Base-by-base conservation (phyloP, 2,888 invertebrate species). In the Elysia crispata region DNA sequence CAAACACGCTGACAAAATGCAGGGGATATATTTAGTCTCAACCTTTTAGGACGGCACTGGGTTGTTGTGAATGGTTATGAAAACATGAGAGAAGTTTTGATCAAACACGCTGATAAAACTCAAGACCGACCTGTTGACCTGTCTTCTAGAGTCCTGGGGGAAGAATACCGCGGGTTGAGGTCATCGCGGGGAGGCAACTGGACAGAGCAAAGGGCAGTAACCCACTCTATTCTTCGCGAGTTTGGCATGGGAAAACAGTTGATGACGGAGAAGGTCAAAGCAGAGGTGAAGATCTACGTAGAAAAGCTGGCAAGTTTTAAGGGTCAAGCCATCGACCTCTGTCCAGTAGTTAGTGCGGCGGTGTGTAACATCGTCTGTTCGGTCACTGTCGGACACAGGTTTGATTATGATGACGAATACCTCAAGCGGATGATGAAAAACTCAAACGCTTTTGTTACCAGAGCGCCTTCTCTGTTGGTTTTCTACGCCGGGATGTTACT, bases 351-450 rank as follows among this genome's bases (percentile, higher is more conserved):
- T 1, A 66, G 25, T 25, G 13, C 25, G 6, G 66, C 49, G 18
- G 49, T 50, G 0, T 49, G 49, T 1, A 76, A 76, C 41, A 30
- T 76, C 49, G 64, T 76, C 66, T 49, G 76, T 28, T 64, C 76
- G 15, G 33, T 76, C 23, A 23, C 41, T 1, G 13, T 76, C 25
- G 76, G 76, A 0, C 64, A 66, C 20, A 28, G 50, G 18, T 76
- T 76, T 50, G 25, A 76, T 8, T 23, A 64, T 15, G 66, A 25
- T 20, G 76, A 76, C 41, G 41, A 76, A 18, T 8, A 50, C 11
- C 64, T 66, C 66, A 13, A 57, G 3, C 1, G 11, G 1, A 23
- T 23, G 0, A 62, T 57, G 20, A 23, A 25, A 5, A 49, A 8
- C 1, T 64, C 18, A 1, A n/a, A 20, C 20, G 28, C n/a, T 3